Base-by-base conservation (phyloP, 2,888 invertebrate species). In the Meiosimyza decipiens region DNA sequence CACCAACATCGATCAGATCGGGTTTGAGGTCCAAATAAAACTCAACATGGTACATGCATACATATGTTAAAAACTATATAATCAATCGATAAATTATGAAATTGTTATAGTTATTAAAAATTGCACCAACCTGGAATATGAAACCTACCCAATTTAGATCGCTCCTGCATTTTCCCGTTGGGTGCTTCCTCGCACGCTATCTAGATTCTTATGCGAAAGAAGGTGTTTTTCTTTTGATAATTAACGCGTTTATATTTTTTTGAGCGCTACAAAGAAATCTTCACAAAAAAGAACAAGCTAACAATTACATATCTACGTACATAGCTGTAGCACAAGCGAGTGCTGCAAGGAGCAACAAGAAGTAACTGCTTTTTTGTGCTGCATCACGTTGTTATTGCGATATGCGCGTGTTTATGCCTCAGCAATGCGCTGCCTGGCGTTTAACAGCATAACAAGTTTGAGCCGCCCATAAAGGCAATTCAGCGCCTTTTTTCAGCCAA, bases 171-270 rank as follows among this genome's bases (percentile, higher is more conserved):
- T 28, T 28, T 28, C 28, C 3, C 28, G 28, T 4, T 28, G 28
- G 28, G 28, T 28, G 9, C 9, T 40, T 40, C 1, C 40, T 40
- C 40, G 9, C 40, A 40, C 40, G 40, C 75, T 77, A 77, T 76
- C 76, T 73, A 69, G 76, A 77, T 77, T 72, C 76, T 71, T 69
- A 76, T 75, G 73, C 71, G 75, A 71, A 40, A 40, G 76, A 76
- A 78, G 77, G 78, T 77, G 77, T 77, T 77, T 63, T 71, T 73
- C 76, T 73, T 75, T 76, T 74, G 77, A 76, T 78, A 78, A 78
- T 78, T 76, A 78, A 78, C 76, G 78, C 75, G 74, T 68, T 72
- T 18, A 62, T 54, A 33, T 62, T 71, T 64, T 55, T 11, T 18
- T 55, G 55, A 55, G 18, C 18, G 22, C 22, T 55, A 55, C 22